Evolutionary conservation across 2,797 vertebrate genomes (phyloP).

Genomic region (Melanotaenia boesemani): DNA sequence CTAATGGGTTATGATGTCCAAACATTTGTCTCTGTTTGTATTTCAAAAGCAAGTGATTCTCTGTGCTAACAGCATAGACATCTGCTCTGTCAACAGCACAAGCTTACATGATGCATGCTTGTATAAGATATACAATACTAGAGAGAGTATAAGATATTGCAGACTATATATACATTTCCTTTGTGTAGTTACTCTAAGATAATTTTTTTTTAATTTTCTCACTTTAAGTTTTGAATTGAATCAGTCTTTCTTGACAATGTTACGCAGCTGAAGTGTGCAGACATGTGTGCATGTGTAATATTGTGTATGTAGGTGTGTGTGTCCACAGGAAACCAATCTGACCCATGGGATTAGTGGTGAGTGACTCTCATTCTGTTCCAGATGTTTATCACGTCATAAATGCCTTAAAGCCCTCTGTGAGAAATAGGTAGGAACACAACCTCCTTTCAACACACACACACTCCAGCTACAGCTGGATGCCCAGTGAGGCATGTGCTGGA

Average conservation of each 20-base stretch:
- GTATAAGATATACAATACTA: slow-evolving; percentile 6
- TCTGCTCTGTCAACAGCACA: slow-evolving; percentile 4
- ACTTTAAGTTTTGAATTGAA: background rate
- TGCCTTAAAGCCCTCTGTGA: slow-evolving; percentile 45
- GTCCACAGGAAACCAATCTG: slow-evolving; percentile 65
- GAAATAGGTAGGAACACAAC: slow-evolving; percentile 67
- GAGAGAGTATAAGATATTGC: background rate
- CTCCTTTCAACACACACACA: slow-evolving; percentile 55
- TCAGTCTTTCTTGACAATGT: slow-evolving; percentile 11
- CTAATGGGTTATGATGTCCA: background rate
- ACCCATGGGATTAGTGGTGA: slow-evolving; percentile 72
- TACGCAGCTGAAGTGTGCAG: slow-evolving; percentile 1
- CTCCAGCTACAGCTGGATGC: slow-evolving; percentile 17
- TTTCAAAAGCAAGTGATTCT: background rate
- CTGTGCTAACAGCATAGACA: background rate
- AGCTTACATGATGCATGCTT: slow-evolving; percentile 5
- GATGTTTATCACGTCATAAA: slow-evolving; percentile 79
- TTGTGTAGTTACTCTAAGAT: slow-evolving; percentile 12
- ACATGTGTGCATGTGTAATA: background rate
- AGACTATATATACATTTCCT: slow-evolving; percentile 12
- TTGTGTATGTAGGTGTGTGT: slow-evolving; percentile 17
- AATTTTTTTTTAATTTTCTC: background rate
- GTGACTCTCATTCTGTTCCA: slow-evolving; percentile 72
- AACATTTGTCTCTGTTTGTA: background rate
- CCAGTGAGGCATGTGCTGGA: slow-evolving; percentile 17